Evolutionary conservation across 1,140 invertebrate genomes (phyloP).

Genomic region (Calycopis cecrops): DNA sequence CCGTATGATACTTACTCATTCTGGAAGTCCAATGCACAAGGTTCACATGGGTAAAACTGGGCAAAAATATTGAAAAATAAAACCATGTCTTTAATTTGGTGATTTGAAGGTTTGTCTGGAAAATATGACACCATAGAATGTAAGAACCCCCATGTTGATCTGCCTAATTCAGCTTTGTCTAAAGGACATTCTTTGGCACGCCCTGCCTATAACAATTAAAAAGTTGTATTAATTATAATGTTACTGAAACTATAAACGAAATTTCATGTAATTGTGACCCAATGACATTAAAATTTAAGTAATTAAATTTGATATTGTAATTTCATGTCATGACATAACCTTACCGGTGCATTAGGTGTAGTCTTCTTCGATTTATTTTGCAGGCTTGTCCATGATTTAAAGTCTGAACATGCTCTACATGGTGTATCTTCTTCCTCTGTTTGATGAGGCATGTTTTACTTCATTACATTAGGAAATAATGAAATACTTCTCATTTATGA

Average conservation of each 20-base stretch:
- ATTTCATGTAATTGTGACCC: conserved; percentile 1
- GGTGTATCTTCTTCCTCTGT: conserved; percentile 64
- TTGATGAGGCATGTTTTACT: conserved; percentile 41
- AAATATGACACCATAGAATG: conserved; percentile 98
- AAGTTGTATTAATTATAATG: no score
- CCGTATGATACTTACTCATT: conserved; percentile 82
- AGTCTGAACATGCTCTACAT: conserved; percentile 84
- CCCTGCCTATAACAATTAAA: conserved; percentile 26
- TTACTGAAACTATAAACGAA: not conserved
- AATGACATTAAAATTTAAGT: no score
- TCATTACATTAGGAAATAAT: conserved; percentile 16
- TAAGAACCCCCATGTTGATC: conserved; percentile 92
- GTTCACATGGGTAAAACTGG: conserved; percentile 95
- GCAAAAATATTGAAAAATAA: conserved; percentile 91
- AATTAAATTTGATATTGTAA: conserved; percentile 23
- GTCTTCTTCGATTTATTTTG: conserved; percentile 66
- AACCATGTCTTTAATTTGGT: conserved; percentile 85
- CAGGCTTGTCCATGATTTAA: conserved; percentile 82
- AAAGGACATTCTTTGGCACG: conserved; percentile 80
- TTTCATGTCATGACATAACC: conserved; percentile 38
- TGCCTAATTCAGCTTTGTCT: conserved; percentile 84
- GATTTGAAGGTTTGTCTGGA: conserved; percentile 87
- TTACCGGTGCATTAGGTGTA: conserved; percentile 45
- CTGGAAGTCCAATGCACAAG: conserved; percentile 93
- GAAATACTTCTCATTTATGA: conserved; percentile 12